Percentiles rank a stretch among this genome's conserved stretches.
phyloP scores from a whole-genome alignment of 2,113 vertebrate species.

The Dicrurus megarhynchus region DNA sequence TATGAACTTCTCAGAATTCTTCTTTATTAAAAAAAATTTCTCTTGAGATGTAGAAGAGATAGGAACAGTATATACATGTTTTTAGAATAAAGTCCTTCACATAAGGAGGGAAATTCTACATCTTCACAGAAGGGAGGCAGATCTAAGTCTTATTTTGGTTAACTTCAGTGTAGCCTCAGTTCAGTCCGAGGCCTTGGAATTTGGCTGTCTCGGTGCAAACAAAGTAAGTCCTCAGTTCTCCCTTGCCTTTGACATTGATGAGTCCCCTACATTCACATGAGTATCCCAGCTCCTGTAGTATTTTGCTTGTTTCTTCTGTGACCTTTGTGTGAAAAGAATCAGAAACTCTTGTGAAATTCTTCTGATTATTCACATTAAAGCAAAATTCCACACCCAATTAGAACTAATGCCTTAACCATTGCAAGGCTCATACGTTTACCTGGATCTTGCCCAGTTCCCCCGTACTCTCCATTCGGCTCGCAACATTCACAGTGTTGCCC shows the following conservation, averaged over 20 bases:
- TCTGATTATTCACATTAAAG: neutral
- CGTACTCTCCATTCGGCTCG: constrained; percentile 96
- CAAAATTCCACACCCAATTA: neutral
- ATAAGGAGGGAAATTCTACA: constrained; percentile 41
- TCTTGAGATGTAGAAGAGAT: neutral
- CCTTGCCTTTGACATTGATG: constrained; percentile 96
- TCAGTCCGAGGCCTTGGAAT: constrained; percentile 86
- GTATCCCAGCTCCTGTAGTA: constrained; percentile 88
- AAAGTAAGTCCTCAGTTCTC: constrained; percentile 94
- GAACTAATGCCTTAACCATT: neutral
- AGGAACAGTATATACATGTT: neutral
- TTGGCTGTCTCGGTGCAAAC: constrained; percentile 94
- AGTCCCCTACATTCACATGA: constrained; percentile 92
- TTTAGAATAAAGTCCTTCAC: constrained; percentile 50
- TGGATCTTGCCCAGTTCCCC: constrained; percentile 96
- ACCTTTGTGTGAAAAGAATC: constrained; percentile 76
- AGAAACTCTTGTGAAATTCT: neutral
- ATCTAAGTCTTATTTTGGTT: neutral
- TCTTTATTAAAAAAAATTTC: neutral
- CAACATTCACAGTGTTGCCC: constrained; percentile 97
- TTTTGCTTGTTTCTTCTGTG: constrained; percentile 87
- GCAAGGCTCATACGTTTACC: constrained; percentile 64
- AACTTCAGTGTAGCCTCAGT: constrained; percentile 71
- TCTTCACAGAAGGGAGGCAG: constrained; percentile 58
- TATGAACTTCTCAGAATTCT: neutral